Conservation (phyloP, 2,797 vertebrate species). For the Echiichthys vipera region DNA sequence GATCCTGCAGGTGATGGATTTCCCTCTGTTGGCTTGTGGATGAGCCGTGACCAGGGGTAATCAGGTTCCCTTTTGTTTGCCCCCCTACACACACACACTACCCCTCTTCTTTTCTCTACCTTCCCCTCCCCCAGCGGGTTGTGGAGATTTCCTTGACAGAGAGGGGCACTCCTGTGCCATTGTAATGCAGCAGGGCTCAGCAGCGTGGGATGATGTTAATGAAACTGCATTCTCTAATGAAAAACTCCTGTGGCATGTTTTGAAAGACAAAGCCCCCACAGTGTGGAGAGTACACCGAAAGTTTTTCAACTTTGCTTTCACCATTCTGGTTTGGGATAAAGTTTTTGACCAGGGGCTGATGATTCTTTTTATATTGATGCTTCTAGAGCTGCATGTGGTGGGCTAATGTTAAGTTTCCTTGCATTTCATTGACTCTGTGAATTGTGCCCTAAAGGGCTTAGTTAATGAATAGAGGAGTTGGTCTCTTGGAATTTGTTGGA, state of each 20-base stretch:
- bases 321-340: slow-evolving; percentile 71
- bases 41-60: slow-evolving; percentile 81
- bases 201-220: slow-evolving; percentile 84
- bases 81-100: slow-evolving; percentile 9
- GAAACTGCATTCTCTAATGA: slow-evolving; percentile 85
- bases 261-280: slow-evolving; percentile 81
- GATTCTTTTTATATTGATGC: slow-evolving; percentile 21
- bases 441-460: slow-evolving; percentile 54
- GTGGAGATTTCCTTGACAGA: slow-evolving; percentile 78
- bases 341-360: slow-evolving; percentile 55
- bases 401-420: slow-evolving; percentile 41
- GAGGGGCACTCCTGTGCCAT: slow-evolving; percentile 82
- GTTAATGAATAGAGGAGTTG: slow-evolving; percentile 58
- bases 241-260: slow-evolving; percentile 80
- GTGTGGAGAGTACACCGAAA: slow-evolving; percentile 56
- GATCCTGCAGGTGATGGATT: slow-evolving; percentile 84
- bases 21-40: slow-evolving; percentile 78
- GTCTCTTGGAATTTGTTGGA: too few relatives aligned
- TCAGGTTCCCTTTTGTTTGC: slow-evolving; percentile 81
- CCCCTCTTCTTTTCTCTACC: slow-evolving; percentile 39
- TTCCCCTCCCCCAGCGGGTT: slow-evolving; percentile 73
- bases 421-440: slow-evolving; percentile 71
- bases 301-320: slow-evolving; percentile 66
- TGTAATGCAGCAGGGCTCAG: slow-evolving; percentile 80
- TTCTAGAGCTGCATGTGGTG: slow-evolving; percentile 52